A percentile compares a stretch with the other conserved stretches of the same genome.
These are phyloP conservation scores for Euspilapteryx auroguttella DNA, from an alignment of 2,888 invertebrate genomes.

Conservation along the genomic window DNA sequence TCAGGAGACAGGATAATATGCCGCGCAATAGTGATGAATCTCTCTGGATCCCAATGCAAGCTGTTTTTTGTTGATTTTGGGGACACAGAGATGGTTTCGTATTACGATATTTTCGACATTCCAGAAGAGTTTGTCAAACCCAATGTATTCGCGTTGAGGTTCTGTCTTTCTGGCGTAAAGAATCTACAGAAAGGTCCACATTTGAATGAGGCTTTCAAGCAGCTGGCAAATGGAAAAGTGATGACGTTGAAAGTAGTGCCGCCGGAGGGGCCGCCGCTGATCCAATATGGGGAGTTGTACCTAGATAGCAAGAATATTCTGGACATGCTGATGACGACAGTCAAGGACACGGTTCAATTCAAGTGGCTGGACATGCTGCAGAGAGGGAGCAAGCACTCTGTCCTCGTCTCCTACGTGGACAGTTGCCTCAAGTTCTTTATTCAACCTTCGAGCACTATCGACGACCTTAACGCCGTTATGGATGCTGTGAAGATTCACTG, in stretches of 20 bases:
- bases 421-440: conserved; percentile 75
- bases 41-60: conserved; percentile 72
- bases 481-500: conserved; percentile 65
- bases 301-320: conserved; percentile 61
- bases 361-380: conserved; percentile 34
- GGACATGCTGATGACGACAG: conserved; percentile 50
- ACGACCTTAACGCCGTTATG: conserved; percentile 68
- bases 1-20: conserved; percentile 70
- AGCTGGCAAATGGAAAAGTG: conserved; percentile 65
- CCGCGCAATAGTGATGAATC: conserved; percentile 75
- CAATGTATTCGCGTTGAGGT: conserved; percentile 75
- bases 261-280: conserved; percentile 69
- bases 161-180: conserved; percentile 71
- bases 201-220: conserved; percentile 72
- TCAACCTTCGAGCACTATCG: conserved; percentile 65
- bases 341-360: conserved; percentile 41
- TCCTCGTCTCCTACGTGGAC: conserved; percentile 67
- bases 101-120: conserved; percentile 73
- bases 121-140: conserved; percentile 72
- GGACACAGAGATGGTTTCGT: conserved; percentile 71
- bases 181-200: conserved; percentile 60
- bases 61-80: conserved; percentile 83
- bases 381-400: conserved; percentile 36
- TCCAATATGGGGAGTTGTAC: conserved; percentile 75
- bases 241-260: conserved; percentile 68